Evolutionary conservation across 2,113 vertebrate genomes (phyloP).

Genomic region (Colius striatus): DNA sequence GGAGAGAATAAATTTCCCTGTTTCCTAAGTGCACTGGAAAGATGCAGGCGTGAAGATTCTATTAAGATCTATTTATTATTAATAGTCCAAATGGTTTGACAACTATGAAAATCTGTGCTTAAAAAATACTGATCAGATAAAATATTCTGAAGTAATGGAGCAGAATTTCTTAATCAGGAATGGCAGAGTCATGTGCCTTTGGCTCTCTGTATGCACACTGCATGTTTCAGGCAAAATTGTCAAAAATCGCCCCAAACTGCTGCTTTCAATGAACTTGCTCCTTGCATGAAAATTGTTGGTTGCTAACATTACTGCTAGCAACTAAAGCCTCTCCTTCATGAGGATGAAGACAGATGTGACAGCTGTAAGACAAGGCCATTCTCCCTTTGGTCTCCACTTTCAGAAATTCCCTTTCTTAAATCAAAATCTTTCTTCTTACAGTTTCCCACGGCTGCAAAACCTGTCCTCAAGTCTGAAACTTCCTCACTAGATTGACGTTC

Average conservation of each 20-base stretch:
- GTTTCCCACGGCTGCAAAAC: not conserved
- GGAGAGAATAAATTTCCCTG: not conserved
- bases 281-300: not conserved
- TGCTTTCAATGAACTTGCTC: constrained; percentile 11
- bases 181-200: constrained; percentile 26
- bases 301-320: not conserved
- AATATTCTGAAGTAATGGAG: constrained; percentile 61
- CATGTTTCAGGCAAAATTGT: constrained; percentile 12
- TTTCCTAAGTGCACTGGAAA: not conserved
- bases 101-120: constrained; percentile 56
- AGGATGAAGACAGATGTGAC: not conserved
- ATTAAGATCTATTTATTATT: constrained; percentile 65
- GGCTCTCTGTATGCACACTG: not conserved
- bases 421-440: not conserved
- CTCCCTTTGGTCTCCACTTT: not conserved
- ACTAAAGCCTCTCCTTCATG: not conserved
- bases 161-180: constrained; percentile 58
- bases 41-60: constrained; percentile 12
- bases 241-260: constrained; percentile 44
- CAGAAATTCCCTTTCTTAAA: not conserved
- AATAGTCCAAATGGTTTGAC: constrained; percentile 56
- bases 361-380: not conserved
- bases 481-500: not conserved
- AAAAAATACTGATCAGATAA: constrained; percentile 65
- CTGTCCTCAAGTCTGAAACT: not conserved